Evolutionary conservation across 2,113 vertebrate species (phyloP).

Genomic region (Siphamia tubifer): DNA sequence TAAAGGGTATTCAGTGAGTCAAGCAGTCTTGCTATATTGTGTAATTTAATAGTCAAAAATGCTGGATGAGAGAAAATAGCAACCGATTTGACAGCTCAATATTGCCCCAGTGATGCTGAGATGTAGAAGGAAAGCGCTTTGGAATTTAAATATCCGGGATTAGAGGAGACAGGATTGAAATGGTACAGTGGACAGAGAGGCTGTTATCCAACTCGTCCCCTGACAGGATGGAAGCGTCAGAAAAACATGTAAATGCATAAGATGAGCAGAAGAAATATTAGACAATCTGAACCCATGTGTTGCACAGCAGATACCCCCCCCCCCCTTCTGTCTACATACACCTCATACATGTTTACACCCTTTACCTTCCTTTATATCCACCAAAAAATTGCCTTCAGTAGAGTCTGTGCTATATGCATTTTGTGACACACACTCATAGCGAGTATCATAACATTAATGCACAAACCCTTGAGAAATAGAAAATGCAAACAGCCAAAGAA

Average conservation of each 20-base stretch:
- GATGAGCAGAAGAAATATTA: neutral
- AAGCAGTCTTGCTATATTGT: constrained; percentile 18
- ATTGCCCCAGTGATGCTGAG: constrained; percentile 12
- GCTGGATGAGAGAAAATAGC: constrained; percentile 40
- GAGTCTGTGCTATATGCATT: no score
- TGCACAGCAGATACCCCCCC: neutral
- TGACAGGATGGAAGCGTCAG: constrained; percentile 25
- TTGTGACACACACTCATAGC: no score
- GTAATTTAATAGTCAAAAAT: constrained; percentile 44
- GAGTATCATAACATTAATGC: no score
- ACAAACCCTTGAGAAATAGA: no score
- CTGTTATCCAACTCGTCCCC: constrained; percentile 45
- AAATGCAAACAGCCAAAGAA: no score
- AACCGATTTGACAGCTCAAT: constrained; percentile 60
- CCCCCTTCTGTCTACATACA: neutral
- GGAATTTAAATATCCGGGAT: constrained; percentile 33
- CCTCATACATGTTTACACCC: neutral
- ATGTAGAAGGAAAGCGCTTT: constrained; percentile 30
- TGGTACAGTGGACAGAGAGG: constrained; percentile 39
- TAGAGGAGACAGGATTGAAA: constrained; percentile 37
- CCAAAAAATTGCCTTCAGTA: no score
- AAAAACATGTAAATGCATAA: constrained; percentile 32
- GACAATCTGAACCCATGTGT: neutral
- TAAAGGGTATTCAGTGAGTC: constrained; percentile 22
- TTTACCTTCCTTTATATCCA: no score